Percentiles rank a stretch among this genome's conserved stretches.
Conservation (phyloP, 1,140 invertebrate species). For the Panulirus ornatus region DNA sequence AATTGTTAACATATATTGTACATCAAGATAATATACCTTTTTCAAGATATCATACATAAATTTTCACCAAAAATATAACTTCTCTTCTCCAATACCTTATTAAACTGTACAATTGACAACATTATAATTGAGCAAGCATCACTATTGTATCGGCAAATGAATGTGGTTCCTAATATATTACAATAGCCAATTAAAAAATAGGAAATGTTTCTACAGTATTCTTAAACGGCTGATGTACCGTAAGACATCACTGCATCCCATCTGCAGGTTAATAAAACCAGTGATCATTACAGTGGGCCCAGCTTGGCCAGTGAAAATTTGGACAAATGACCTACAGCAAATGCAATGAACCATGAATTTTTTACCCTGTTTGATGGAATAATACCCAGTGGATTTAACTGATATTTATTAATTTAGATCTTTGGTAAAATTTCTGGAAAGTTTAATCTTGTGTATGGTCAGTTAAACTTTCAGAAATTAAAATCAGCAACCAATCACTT, state of each 20-base stretch:
- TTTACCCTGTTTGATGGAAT: slow-evolving; percentile 43
- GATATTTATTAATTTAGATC: neutral
- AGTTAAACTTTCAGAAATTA: slow-evolving; percentile 1
- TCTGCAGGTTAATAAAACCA: slow-evolving; percentile 33
- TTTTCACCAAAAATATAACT: slow-evolving; percentile 58
- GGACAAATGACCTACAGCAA: slow-evolving; percentile 30
- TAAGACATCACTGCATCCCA: neutral
- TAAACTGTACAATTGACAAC: slow-evolving; percentile 51
- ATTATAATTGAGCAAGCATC: slow-evolving; percentile 59
- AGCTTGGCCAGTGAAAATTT: slow-evolving; percentile 20
- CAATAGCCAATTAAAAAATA: slow-evolving; percentile 24
- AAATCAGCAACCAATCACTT: neutral
- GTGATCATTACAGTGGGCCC: slow-evolving; percentile 23
- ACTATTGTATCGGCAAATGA: slow-evolving; percentile 51
- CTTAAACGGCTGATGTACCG: slow-evolving; percentile 11
- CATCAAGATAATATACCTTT: slow-evolving; percentile 53
- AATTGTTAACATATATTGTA: slow-evolving; percentile 58
- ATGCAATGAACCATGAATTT: slow-evolving; percentile 14
- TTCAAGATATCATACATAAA: slow-evolving; percentile 42
- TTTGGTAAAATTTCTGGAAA: slow-evolving; percentile 6
- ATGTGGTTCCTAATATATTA: slow-evolving; percentile 35
- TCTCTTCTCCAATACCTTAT: slow-evolving; percentile 53
- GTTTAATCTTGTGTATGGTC: neutral
- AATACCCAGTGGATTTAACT: slow-evolving; percentile 13
- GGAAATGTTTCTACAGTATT: neutral